These are phyloP conservation scores for Colostygia pectinataria DNA, from an alignment of 2,888 invertebrate genomes.

Conservation along the genomic window DNA sequence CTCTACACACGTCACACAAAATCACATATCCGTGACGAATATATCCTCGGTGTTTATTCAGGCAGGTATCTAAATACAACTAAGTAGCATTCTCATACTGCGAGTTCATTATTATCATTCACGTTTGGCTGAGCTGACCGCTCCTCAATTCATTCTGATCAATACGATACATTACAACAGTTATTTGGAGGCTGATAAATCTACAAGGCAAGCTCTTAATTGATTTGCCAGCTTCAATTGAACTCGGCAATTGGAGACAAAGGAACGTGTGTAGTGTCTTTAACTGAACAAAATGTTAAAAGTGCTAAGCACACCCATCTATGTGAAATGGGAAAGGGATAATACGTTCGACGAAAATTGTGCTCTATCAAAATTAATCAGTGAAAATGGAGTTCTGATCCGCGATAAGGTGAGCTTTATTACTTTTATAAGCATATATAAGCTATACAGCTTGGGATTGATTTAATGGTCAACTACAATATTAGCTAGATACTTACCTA, in stretches of 20 bases:
- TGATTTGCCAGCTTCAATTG: constrained; percentile 33
- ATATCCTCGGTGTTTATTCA: not conserved
- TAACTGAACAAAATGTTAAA: constrained; percentile 25
- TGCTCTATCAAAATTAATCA: constrained; percentile 30
- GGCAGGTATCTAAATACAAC: not conserved
- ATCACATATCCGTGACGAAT: no score
- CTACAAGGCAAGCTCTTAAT: constrained; percentile 26
- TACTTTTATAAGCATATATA: not conserved
- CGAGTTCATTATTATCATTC: no score
- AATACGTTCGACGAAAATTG: constrained; percentile 27
- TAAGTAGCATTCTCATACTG: not conserved
- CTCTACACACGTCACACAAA: no score
- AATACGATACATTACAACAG: constrained; percentile 9
- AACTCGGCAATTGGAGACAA: constrained; percentile 8
- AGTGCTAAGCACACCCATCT: constrained; percentile 19
- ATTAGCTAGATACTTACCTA: no score
- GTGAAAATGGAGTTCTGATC: constrained; percentile 28
- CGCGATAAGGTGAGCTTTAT: constrained; percentile 24
- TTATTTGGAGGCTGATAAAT: constrained; percentile 12
- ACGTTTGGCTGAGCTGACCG: no score
- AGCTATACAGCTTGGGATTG: not conserved
- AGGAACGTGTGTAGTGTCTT: constrained; percentile 16
- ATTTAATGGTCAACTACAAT: not conserved
- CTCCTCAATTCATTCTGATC: constrained; percentile 10
- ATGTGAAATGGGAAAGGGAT: constrained; percentile 18